Percentiles rank a stretch among this genome's conserved stretches.
These are phyloP conservation scores for Sinotaia quadrata DNA, from an alignment of 2,888 invertebrate species.

Conservation along the genomic window DNA sequence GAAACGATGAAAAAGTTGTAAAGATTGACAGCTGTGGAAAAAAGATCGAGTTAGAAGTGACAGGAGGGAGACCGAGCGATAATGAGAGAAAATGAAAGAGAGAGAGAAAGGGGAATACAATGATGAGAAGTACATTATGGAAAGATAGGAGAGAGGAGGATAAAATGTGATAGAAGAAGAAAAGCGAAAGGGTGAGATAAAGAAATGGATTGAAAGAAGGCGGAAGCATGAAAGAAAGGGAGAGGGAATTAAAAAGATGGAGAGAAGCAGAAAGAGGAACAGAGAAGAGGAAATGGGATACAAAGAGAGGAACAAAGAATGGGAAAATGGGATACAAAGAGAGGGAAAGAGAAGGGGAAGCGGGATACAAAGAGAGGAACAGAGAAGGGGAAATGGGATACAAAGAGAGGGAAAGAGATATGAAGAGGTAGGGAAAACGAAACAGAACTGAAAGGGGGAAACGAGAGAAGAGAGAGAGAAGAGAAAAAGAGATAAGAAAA, in stretches of 20 bases:
- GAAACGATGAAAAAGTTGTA: neutral
- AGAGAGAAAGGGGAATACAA: neutral
- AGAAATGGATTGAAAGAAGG: neutral
- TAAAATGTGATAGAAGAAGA: neutral
- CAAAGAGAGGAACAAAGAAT: no score
- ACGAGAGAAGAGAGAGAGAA: neutral
- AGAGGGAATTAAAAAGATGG: neutral
- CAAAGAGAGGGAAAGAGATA: neutral
- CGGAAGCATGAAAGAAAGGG: neutral
- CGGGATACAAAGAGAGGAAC: neutral
- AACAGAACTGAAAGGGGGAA: neutral
- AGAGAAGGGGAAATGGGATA: neutral
- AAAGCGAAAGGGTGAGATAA: neutral
- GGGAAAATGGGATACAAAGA: no score
- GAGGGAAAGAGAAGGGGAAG: neutral
- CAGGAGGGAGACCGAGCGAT: no score
- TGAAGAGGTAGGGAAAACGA: neutral
- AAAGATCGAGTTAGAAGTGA: neutral
- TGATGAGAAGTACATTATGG: neutral
- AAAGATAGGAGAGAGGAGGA: neutral
- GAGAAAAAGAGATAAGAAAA: neutral
- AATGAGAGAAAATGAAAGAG: slow-evolving; percentile 2
- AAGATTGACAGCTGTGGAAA: neutral
- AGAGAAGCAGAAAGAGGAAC: neutral
- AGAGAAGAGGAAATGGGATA: neutral